Evolutionary conservation across 2,113 vertebrate species (phyloP), one percentile per base, ranked within the genome.

Genomic region (Amazona guildingii): DNA sequence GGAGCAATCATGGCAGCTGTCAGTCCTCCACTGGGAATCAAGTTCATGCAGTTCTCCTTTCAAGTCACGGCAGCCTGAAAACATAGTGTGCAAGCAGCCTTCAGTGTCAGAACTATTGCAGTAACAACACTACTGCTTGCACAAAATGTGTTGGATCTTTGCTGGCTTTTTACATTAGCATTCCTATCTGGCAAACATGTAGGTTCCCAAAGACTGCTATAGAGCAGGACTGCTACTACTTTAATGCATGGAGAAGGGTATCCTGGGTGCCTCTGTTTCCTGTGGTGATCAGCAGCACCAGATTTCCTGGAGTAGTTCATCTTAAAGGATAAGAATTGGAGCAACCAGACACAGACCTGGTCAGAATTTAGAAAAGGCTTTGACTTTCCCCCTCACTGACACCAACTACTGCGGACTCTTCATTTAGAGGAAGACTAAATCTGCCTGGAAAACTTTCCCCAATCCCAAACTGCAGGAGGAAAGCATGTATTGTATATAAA

Each of bases 11-110:
- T 28, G 0, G 17, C 91, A 95, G 18, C 89, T 1, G 0, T 28
- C 4, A 0, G 23, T 78, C n/a, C 6, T 94, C 96, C 96, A 96
- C 0, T 1, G 1, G 19, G 94, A 87, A 55, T 0, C 19, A 37
- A 96, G 89, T 73, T 79, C 6, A 41, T 79, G 94, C 17, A 76
- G 33, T 8, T 72, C 5, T 75, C 83, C 91, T 11, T 89, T 3
- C 0, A 0, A 2, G 1, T 94, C 94, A 43, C 0, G 54, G 67
- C 96, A 96, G 24, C 94, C 96, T 97, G 83, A 94, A 95, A 97
- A 78, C 0, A 1, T 1, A 49, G 55, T 1, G 7, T 6, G 2
- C 29, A 66, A 76, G 49, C 49, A 77, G 31, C 44, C 10, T 52
- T 76, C 39, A 64, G 19, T 27, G 18, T 48, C 76, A 80, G 27